phyloP scores from a whole-genome alignment of 2,113 vertebrate species.

The Cyprinodon variegatus region DNA sequence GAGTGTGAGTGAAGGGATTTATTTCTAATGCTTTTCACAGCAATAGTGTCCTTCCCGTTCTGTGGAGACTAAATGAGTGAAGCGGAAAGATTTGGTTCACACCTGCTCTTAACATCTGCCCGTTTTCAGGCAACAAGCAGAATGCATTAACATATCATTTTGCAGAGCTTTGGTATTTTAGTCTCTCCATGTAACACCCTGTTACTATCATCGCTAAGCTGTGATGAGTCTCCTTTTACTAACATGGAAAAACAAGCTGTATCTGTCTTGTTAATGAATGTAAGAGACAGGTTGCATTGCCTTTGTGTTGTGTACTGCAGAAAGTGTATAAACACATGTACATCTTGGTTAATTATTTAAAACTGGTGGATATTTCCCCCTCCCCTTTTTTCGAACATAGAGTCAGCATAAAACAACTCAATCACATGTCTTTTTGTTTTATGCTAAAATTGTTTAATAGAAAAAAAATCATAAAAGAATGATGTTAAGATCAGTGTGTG shows the following conservation, averaged over 20 bases:
- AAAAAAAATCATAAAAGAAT: too few species aligned
- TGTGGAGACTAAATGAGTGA: slow-evolving; percentile 18
- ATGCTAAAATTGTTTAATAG: too few species aligned
- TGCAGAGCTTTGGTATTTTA: background rate
- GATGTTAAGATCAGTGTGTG: too few species aligned
- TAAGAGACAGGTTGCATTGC: slow-evolving; percentile 54
- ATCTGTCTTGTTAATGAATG: slow-evolving; percentile 50
- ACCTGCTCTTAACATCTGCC: slow-evolving; percentile 41
- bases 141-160: slow-evolving; percentile 27
- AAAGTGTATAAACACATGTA: slow-evolving; percentile 54
- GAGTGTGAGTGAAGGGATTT: slow-evolving; percentile 40
- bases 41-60: slow-evolving; percentile 10
- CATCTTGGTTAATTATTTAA: slow-evolving; percentile 18
- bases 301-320: slow-evolving; percentile 34
- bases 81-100: slow-evolving; percentile 40
- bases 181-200: slow-evolving; percentile 14
- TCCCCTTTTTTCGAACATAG: background rate
- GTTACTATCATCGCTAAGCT: slow-evolving; percentile 32
- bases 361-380: slow-evolving; percentile 36
- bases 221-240: slow-evolving; percentile 19
- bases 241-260: slow-evolving; percentile 15
- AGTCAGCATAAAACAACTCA: too few species aligned
- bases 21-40: slow-evolving; percentile 39
- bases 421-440: too few species aligned
- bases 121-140: slow-evolving; percentile 14